Percentiles rank a stretch among this genome's conserved stretches.
phyloP scores from a whole-genome alignment of 2,113 vertebrate genomes.

The Nansenia antarctica region DNA sequence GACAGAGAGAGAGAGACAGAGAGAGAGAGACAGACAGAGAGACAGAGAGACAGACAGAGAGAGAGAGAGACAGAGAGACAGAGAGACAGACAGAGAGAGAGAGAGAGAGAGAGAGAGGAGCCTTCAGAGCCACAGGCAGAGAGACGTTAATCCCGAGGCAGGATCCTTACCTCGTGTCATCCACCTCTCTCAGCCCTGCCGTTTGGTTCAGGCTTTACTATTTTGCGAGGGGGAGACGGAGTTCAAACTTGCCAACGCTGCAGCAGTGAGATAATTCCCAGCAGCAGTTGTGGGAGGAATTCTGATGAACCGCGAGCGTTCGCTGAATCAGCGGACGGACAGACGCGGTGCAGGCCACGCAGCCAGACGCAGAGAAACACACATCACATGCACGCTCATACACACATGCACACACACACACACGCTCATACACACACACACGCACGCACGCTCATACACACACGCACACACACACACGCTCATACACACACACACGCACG shows the following conservation, averaged over 20 bases:
- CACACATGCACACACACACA: not conserved
- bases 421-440: too few relatives aligned
- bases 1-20: not conserved
- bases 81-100: not conserved
- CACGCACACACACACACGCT: not conserved
- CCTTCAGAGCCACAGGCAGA: too few relatives aligned
- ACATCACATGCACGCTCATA: not conserved
- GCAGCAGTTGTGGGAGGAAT: constrained; percentile 51
- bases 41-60: not conserved
- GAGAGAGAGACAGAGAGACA: not conserved
- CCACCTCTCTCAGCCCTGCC: constrained; percentile 24
- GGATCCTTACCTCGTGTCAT: constrained; percentile 30
- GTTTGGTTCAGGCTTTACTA: constrained; percentile 25
- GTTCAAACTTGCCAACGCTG: constrained; percentile 45
- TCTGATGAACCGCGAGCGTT: constrained; percentile 38
- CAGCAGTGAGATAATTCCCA: constrained; percentile 53
- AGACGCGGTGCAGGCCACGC: constrained; percentile 18
- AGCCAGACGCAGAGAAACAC: constrained; percentile 1
- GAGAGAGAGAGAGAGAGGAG: not conserved
- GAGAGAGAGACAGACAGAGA: not conserved
- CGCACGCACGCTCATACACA: not conserved
- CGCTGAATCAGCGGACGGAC: constrained; percentile 26
- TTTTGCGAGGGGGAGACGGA: constrained; percentile 43
- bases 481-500: not conserved
- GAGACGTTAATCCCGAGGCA: constrained; percentile 31